Percentiles rank a stretch among this genome's conserved stretches.
Conservation (phyloP, 2,797 vertebrate genomes). For the Varecia variegata region DNA sequence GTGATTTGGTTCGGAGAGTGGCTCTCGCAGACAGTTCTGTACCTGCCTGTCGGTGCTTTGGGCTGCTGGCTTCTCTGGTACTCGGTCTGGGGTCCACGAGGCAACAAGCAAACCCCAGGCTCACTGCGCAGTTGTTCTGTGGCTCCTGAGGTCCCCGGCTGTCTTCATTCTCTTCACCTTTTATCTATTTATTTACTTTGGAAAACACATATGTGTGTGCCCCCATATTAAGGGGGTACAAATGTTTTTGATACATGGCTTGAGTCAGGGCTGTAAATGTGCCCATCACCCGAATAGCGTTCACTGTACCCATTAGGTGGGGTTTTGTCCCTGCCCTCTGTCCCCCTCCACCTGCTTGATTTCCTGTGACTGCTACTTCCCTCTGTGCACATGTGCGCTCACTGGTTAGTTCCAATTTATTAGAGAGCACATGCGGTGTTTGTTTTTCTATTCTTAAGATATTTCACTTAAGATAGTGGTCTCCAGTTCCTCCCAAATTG, state of each 20-base stretch:
- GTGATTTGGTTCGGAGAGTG: background rate
- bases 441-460: no score
- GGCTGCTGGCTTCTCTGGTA: fast-evolving
- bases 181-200: background rate
- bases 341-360: no score
- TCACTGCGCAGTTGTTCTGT: fast-evolving
- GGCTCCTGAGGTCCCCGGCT: fast-evolving
- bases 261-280: background rate
- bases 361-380: no score
- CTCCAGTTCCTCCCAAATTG: no score
- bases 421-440: no score
- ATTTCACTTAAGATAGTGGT: no score
- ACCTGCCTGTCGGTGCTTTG: background rate
- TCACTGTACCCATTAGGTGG: background rate
- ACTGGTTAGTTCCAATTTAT: no score
- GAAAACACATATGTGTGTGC: background rate
- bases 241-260: background rate
- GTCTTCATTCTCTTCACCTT: background rate
- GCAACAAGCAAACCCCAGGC: background rate
- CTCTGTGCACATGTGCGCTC: no score
- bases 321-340: background rate
- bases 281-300: background rate
- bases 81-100: background rate
- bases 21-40: no score
- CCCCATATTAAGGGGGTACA: background rate